These are phyloP conservation scores for Sarcophaga subvicina DNA, from an alignment of 2,888 invertebrate species.

Conservation along the genomic window DNA sequence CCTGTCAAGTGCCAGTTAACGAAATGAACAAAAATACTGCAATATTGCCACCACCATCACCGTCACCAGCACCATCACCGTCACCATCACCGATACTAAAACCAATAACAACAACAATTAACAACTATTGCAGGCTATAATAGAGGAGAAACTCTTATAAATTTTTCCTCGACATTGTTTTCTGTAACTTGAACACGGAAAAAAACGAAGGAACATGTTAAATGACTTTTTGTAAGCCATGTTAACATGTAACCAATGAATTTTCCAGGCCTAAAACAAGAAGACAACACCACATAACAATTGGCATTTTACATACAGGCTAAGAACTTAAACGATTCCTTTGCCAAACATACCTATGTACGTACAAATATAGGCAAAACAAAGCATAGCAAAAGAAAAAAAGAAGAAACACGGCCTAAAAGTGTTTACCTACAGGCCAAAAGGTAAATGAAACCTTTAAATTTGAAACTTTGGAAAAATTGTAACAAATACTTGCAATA, in stretches of 20 bases:
- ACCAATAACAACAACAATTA: slow-evolving; percentile 41
- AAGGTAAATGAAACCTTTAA: slow-evolving; percentile 60
- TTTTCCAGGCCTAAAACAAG: slow-evolving; percentile 64
- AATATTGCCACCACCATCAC: slow-evolving; percentile 33
- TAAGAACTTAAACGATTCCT: not conserved
- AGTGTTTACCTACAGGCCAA: slow-evolving; percentile 37
- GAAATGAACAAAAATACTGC: slow-evolving; percentile 64
- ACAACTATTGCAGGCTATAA: slow-evolving; percentile 28
- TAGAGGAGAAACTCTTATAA: slow-evolving; percentile 49
- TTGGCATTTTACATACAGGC: not conserved
- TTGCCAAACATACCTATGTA: not conserved
- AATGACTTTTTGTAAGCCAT: slow-evolving; percentile 64
- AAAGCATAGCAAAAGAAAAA: not conserved
- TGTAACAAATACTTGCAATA: slow-evolving; percentile 45
- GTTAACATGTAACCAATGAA: slow-evolving; percentile 58
- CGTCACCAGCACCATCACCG: slow-evolving; percentile 19
- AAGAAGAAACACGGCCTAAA: slow-evolving; percentile 32
- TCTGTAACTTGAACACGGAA: slow-evolving; percentile 2
- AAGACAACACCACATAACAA: slow-evolving; percentile 1
- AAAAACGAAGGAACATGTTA: slow-evolving; percentile 55
- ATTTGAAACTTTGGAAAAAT: slow-evolving; percentile 27
- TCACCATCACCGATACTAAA: slow-evolving; percentile 33
- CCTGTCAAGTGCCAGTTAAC: slow-evolving; percentile 69
- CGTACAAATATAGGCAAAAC: not conserved
- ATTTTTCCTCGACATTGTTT: slow-evolving; percentile 36